Conservation (phyloP, 2,113 vertebrate genomes). For the Muscicapa adusta region DNA sequence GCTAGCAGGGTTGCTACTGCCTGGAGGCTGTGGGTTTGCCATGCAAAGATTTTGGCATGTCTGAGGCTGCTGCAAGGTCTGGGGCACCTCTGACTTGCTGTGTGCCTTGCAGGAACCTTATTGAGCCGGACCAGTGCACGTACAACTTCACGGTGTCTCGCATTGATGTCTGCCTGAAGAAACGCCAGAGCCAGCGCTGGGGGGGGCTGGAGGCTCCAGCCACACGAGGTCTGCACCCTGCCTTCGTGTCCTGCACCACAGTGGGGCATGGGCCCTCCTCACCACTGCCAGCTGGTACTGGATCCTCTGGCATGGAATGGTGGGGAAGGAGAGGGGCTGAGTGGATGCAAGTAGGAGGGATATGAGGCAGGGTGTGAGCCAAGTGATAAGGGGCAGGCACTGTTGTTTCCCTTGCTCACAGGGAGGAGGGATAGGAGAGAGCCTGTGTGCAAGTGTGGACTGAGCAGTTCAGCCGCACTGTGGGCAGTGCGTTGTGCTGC, state of each 20-base stretch:
- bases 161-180: constrained; percentile 90
- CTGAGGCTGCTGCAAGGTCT: neutral
- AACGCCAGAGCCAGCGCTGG: constrained; percentile 97
- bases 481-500: constrained; percentile 60
- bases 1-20: neutral
- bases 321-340: neutral
- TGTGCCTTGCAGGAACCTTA: constrained; percentile 82
- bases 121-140: constrained; percentile 88
- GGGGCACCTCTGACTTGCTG: neutral
- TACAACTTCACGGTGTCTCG: constrained; percentile 90
- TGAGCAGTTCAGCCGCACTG: neutral
- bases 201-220: constrained; percentile 91
- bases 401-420: neutral
- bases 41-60: neutral
- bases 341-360: neutral
- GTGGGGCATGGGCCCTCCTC: neutral
- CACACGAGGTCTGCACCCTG: constrained; percentile 94
- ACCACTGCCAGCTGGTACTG: accelerated
- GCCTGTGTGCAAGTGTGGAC: neutral
- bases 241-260: constrained; percentile 47
- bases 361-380: neutral
- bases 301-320: neutral
- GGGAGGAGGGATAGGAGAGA: neutral
- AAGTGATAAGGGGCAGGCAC: neutral
- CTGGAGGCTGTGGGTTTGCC: neutral